Evolutionary conservation across 1,140 invertebrate species (phyloP).

Genomic region (Drosophila micromelanica): DNA sequence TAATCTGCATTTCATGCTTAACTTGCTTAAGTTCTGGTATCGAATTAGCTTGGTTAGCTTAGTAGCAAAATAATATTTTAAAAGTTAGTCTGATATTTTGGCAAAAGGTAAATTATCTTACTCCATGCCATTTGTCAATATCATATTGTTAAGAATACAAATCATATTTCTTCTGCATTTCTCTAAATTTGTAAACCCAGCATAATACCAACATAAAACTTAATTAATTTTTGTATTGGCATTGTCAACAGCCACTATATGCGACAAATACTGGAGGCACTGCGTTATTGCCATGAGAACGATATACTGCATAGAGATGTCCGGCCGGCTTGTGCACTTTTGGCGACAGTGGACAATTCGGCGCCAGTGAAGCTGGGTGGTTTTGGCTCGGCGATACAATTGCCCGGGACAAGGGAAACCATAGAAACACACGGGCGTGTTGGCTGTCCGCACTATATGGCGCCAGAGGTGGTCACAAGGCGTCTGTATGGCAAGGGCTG

Average conservation of each 20-base stretch:
- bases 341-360: constrained; percentile 98
- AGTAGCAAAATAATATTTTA: too few species aligned
- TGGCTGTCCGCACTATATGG: constrained; percentile 98
- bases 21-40: too few species aligned
- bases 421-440: constrained; percentile 92
- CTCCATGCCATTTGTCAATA: too few species aligned
- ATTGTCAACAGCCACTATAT: constrained; percentile 94
- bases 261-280: constrained; percentile 97
- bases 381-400: constrained; percentile 98
- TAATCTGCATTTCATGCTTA: too few species aligned
- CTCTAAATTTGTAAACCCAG: not conserved
- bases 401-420: constrained; percentile 90
- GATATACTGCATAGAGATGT: constrained; percentile 98
- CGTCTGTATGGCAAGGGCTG: constrained; percentile 97
- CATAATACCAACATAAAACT: too few species aligned
- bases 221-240: constrained; percentile 57
- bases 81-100: too few species aligned
- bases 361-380: constrained; percentile 98
- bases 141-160: too few species aligned
- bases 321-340: constrained; percentile 96
- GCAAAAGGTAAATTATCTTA: too few species aligned
- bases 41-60: too few species aligned
- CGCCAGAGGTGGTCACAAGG: constrained; percentile 96
- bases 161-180: too few species aligned
- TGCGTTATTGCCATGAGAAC: constrained; percentile 98